These are phyloP conservation scores for Erynnis tages DNA, from an alignment of 2,888 invertebrate genomes.

Conservation along the genomic window DNA sequence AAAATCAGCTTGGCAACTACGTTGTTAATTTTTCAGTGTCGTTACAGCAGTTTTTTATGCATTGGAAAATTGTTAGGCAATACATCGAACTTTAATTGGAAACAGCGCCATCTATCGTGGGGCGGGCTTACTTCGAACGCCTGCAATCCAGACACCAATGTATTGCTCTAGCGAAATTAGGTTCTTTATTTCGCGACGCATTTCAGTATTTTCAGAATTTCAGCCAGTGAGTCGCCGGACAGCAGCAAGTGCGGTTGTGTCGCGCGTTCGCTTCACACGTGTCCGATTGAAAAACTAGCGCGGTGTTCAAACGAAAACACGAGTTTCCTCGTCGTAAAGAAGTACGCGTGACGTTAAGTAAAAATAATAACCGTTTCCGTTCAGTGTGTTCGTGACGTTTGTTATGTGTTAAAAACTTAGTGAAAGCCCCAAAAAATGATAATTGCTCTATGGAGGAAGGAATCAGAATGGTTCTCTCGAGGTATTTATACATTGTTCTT, in stretches of 20 bases:
- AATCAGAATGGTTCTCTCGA: conserved; percentile 18
- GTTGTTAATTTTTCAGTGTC: conserved; percentile 13
- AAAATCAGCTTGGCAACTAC: not conserved
- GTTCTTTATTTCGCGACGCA: conserved; percentile 54
- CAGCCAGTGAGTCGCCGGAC: conserved; percentile 49
- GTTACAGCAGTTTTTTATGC: not conserved
- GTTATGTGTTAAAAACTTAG: not conserved
- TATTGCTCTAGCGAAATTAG: conserved; percentile 55
- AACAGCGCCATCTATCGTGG: conserved; percentile 40
- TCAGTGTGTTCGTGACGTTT: conserved; percentile 17
- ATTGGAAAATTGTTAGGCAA: conserved; percentile 3
- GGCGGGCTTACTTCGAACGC: conserved; percentile 39
- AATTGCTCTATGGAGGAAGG: conserved; percentile 12
- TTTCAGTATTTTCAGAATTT: conserved; percentile 45
- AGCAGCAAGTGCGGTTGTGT: conserved; percentile 39
- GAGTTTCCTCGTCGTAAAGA: not conserved
- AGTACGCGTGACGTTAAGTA: no score
- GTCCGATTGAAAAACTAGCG: conserved; percentile 6
- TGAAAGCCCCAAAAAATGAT: conserved; percentile 16
- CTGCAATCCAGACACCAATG: conserved; percentile 46
- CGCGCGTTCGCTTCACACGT: conserved; percentile 34
- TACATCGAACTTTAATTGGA: conserved; percentile 13
- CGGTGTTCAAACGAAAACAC: conserved; percentile 23
- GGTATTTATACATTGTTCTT: conserved; percentile 26
- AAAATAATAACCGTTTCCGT: no score